Evolutionary conservation across 2,113 vertebrate genomes (phyloP).

Genomic region (Cyphomyrus plagiostoma): DNA sequence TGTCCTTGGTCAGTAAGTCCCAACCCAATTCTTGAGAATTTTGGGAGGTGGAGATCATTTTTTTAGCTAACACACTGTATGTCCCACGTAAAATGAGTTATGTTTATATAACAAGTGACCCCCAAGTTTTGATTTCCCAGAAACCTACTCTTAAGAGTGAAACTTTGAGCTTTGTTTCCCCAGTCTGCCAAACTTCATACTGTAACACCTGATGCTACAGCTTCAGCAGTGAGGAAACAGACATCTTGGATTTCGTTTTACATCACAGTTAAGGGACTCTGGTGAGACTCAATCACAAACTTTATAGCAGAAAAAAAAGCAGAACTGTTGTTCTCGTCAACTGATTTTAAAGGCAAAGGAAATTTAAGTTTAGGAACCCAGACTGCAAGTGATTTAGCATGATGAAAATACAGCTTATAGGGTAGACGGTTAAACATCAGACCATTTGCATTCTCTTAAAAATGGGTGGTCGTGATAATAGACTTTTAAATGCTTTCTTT

Average conservation of each 20-base stretch:
- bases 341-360: neutral
- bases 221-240: neutral
- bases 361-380: neutral
- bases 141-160: neutral
- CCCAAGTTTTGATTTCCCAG: neutral
- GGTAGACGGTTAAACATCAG: neutral
- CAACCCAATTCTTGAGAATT: neutral
- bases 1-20: neutral
- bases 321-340: neutral
- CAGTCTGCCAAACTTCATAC: slow-evolving; percentile 5
- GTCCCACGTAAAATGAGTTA: neutral
- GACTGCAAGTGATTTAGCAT: neutral
- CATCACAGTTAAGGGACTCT: neutral
- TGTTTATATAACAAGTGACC: neutral
- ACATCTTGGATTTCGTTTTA: slow-evolving; percentile 1
- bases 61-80: neutral
- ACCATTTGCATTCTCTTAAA: neutral
- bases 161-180: neutral
- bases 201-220: neutral
- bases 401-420: neutral
- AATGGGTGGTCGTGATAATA: neutral
- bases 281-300: neutral
- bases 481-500: neutral
- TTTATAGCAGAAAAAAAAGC: neutral
- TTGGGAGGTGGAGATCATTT: neutral